A percentile compares a stretch with the other conserved stretches of the same genome.
These are phyloP conservation scores for Merops nubicus DNA, from an alignment of 2,113 vertebrate species.

Conservation along the genomic window DNA sequence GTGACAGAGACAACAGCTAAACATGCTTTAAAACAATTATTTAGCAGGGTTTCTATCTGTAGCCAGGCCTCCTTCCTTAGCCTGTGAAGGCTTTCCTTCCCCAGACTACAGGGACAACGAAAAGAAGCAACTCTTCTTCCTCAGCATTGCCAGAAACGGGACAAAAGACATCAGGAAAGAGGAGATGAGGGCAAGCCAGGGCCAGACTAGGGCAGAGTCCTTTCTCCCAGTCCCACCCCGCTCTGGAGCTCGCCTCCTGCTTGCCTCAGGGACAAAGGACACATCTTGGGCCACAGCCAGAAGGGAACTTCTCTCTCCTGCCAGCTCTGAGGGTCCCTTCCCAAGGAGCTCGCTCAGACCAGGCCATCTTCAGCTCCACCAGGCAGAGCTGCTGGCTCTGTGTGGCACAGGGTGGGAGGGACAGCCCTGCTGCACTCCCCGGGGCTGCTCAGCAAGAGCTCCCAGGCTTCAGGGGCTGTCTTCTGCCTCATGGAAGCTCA, in stretches of 20 bases:
- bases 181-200: background rate
- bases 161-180: background rate
- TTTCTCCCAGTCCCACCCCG: background rate
- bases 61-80: background rate
- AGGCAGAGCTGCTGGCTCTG: background rate
- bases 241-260: background rate
- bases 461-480: background rate
- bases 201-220: background rate
- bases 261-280: background rate
- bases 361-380: rapidly evolving
- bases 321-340: background rate
- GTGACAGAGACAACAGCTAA: background rate
- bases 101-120: background rate
- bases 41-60: background rate
- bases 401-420: rapidly evolving
- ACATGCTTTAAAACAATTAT: background rate
- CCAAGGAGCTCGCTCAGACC: rapidly evolving
- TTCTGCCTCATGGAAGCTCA: background rate
- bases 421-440: rapidly evolving
- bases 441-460: background rate
- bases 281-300: background rate
- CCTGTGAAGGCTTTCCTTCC: background rate
- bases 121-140: background rate
- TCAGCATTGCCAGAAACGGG: background rate
- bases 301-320: background rate